These are phyloP conservation scores for Mycteria americana DNA, from an alignment of 2,797 vertebrate species.

Conservation along the genomic window DNA sequence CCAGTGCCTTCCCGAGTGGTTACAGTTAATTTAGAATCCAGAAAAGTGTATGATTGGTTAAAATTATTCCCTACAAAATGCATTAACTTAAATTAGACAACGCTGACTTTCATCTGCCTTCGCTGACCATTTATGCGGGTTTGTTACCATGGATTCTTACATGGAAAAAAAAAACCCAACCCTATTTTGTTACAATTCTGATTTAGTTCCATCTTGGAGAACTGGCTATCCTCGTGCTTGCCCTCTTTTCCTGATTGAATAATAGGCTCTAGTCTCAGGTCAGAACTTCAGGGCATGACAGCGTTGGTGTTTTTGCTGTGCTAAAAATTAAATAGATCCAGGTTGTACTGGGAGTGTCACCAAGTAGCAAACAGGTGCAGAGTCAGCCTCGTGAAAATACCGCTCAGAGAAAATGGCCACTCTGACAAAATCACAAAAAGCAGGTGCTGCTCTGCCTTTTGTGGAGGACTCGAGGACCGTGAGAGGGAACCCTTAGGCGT, in stretches of 20 bases:
- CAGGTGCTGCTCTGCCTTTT: not conserved
- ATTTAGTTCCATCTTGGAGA: not conserved
- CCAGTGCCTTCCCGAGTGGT: not conserved
- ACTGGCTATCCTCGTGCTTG: not conserved
- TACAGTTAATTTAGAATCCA: slow-evolving; percentile 9
- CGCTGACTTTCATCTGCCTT: not conserved
- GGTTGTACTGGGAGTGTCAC: not conserved
- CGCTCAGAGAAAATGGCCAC: not conserved
- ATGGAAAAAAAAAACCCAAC: not conserved
- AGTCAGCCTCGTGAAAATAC: not conserved
- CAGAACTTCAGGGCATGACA: not conserved
- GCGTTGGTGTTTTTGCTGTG: not conserved
- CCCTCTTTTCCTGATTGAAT: not conserved
- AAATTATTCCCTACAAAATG: slow-evolving; percentile 7
- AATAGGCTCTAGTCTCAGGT: not conserved
- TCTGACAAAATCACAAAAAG: not conserved
- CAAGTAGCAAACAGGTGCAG: not conserved
- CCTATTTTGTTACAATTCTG: not conserved
- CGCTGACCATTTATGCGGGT: not conserved
- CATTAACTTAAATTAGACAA: not conserved
- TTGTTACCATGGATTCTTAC: not conserved
- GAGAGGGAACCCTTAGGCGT: not conserved
- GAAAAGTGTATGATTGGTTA: not conserved
- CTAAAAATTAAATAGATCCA: not conserved
- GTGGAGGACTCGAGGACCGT: not conserved